Evolutionary conservation across 2,797 vertebrate species (phyloP), one percentile per base, ranked within the genome.

Genomic region (Buceros bicornis): DNA sequence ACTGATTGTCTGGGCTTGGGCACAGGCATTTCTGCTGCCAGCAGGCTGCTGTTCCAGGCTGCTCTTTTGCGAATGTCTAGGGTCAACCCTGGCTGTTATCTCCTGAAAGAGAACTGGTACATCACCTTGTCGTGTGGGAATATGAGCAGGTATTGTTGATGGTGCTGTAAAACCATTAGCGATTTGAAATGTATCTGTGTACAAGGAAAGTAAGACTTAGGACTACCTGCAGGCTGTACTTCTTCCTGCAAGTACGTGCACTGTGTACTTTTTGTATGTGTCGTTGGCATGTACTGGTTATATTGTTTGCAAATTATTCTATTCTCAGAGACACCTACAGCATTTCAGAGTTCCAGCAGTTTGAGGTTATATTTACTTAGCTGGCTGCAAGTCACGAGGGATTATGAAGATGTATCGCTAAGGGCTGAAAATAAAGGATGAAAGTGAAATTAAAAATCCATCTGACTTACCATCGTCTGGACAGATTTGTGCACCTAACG

Each of bases 391-490:
- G 16, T 28, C 8, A 1, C 51, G 13, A 37, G 51, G 19, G 11
- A 40, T 35, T 69, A n/a, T 83, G 71, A 62, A 88, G 35, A 70
- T 58, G 29, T 33, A 69, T 82, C 26, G 58, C 37, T 43, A 54
- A 87, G n/a, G 50, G 22, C 22, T 65, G 50, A 93, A 80, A 67
- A 82, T 22, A 86, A 72, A 42, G 24, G 53, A 35, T 40, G 26
- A 73, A 82, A 81, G 57, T 43, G 15, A 76, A 82, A 82, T 76
- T 80, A 74, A 85, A 92, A 86, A 61, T 60, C 50, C 45, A 26
- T 56, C 29, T 78, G 77, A 82, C 2, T 98, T 94, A 98, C 98
- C 89, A 6, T 98, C 66, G 62, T 8, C 9, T 22, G 98, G 98
- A 89, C 98, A 98, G 40, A 92, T 10, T 0, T 8, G 2, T 15